These are phyloP conservation scores for Podiceps cristatus DNA, from an alignment of 2,113 vertebrate genomes.

Conservation along the genomic window DNA sequence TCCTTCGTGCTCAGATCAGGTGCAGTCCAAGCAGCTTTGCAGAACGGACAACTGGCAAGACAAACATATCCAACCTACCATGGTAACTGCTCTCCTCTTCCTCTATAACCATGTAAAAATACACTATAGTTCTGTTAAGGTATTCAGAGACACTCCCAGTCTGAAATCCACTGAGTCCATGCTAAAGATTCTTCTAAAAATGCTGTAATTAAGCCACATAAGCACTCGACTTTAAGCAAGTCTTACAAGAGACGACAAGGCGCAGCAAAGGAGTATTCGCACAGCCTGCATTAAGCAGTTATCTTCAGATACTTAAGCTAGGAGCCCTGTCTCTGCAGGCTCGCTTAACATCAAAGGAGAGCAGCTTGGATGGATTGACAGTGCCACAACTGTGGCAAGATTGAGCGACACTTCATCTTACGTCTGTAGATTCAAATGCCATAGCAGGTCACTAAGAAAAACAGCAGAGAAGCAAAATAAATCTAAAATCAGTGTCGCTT, in stretches of 20 bases:
- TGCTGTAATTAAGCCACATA: background rate
- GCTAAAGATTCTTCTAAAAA: background rate
- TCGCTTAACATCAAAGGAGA: background rate
- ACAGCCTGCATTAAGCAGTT: background rate
- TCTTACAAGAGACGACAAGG: background rate
- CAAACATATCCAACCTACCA: background rate
- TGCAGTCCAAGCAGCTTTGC: background rate
- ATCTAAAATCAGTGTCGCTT: background rate
- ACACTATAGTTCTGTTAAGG: background rate
- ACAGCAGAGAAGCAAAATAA: background rate
- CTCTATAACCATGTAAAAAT: background rate
- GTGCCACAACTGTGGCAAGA: rapidly evolving
- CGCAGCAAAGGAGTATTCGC: background rate
- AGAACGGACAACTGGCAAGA: background rate
- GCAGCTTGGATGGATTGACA: background rate
- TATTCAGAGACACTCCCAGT: background rate
- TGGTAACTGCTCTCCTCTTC: background rate
- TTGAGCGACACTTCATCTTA: background rate
- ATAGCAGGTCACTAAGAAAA: background rate
- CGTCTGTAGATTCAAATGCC: background rate
- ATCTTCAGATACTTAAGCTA: background rate
- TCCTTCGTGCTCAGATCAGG: background rate
- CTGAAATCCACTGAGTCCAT: background rate
- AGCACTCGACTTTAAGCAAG: background rate
- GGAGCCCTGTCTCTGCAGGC: background rate